Percentiles rank a stretch among this genome's conserved stretches.
Conservation (phyloP, 2,888 invertebrate species). For the Lottia gigantea region DNA sequence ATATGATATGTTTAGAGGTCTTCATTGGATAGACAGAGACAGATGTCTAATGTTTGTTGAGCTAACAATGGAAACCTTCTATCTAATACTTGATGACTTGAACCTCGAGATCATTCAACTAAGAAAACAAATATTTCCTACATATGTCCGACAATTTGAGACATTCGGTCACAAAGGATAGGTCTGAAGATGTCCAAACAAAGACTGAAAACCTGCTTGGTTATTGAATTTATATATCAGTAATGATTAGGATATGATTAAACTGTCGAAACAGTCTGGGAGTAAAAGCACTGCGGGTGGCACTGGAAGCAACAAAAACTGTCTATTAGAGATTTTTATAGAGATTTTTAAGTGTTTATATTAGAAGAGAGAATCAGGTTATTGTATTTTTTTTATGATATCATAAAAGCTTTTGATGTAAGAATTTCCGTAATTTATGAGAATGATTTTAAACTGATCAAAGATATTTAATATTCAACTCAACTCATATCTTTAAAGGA, state of each 20-base stretch:
- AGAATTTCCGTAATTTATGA: no score
- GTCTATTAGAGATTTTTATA: no score
- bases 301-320: no score
- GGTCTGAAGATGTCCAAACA: background rate
- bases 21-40: slow-evolving; percentile 15
- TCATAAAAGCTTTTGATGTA: no score
- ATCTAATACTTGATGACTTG: slow-evolving; percentile 6
- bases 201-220: slow-evolving; percentile 1
- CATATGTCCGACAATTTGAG: slow-evolving; percentile 9
- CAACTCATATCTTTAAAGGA: no score
- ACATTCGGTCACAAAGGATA: slow-evolving; percentile 1
- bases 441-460: no score
- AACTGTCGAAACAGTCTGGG: no score
- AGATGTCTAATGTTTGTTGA: slow-evolving; percentile 32
- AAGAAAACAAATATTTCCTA: slow-evolving; percentile 11
- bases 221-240: slow-evolving; percentile 1
- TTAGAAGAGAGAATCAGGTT: no score
- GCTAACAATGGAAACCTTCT: slow-evolving; percentile 28
- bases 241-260: background rate
- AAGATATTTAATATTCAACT: no score
- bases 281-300: no score
- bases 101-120: slow-evolving; percentile 7
- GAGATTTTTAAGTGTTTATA: no score
- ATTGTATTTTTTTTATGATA: no score
- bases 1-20: slow-evolving; percentile 7